phyloP scores from a whole-genome alignment of 2,797 vertebrate genomes.

The Poliocrania exsul region DNA sequence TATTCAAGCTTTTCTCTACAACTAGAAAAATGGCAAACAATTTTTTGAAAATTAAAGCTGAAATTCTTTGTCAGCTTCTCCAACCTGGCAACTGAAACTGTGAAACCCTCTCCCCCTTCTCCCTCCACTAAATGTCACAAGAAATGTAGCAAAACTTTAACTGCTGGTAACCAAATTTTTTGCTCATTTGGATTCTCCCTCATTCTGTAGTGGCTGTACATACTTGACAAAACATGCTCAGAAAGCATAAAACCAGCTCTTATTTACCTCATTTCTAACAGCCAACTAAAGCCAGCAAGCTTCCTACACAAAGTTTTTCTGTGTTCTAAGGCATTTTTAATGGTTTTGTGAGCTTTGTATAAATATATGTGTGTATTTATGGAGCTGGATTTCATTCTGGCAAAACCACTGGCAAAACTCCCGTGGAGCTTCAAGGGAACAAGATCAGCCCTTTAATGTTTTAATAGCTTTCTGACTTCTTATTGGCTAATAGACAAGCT shows the following conservation, averaged over 20 bases:
- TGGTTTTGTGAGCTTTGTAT: neutral
- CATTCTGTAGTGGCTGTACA: neutral
- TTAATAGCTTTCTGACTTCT: conserved; percentile 35
- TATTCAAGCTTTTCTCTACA: neutral
- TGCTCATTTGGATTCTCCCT: neutral
- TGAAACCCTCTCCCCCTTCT: neutral
- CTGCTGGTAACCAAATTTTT: neutral
- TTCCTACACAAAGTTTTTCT: neutral
- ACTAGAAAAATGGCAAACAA: neutral
- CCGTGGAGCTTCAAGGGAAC: neutral
- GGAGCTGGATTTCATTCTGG: neutral
- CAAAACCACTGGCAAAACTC: conserved; percentile 33
- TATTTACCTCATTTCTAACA: neutral
- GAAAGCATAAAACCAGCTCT: neutral
- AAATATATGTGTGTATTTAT: neutral
- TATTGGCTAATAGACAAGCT: conserved; percentile 38
- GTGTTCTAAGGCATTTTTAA: neutral
- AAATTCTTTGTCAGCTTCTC: neutral
- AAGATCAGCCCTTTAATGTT: conserved; percentile 14
- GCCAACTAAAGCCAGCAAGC: neutral
- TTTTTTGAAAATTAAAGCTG: neutral
- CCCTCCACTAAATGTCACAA: neutral
- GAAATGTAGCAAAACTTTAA: neutral
- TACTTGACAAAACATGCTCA: neutral
- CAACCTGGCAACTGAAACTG: neutral